Base-by-base conservation (phyloP, 1,140 invertebrate genomes). In the Temnothorax curvispinosus region DNA sequence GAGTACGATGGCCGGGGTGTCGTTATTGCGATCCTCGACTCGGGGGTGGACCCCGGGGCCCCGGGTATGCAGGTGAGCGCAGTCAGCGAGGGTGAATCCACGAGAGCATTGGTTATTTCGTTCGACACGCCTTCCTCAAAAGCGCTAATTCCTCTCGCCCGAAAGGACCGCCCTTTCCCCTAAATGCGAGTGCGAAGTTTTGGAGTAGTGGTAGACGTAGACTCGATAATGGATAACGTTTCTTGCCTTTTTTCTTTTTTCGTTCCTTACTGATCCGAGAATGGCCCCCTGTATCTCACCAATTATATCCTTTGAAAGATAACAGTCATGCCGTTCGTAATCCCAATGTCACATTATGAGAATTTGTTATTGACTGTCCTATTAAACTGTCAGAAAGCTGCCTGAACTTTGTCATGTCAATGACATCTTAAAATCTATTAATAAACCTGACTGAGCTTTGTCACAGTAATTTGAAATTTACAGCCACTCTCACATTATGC, bases 1-100 rank as follows among this genome's bases (percentile, higher is more conserved):
- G 96, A 97, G 85, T 99, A 98, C 95, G 99, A 99, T 97, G 99
- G 99, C 9, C 96, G 98, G 93, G 98, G 97, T 93, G 97, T 98
- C 50, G 96, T 98, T 89, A 99, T 99, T 93, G 99, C 99, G 58
- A 98, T 99, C 93, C 97, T 99, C 86, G 99, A 99, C 96, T 99
- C 99, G 47, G 99, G 99, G 21, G 98, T 99, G 81, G 99, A 99
- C 96, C 99, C 99, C 54, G 98, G 98, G 64, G 98, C 99, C 18
- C 96, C 97, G 82, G 99, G 99, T 84, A 96, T 99, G 90, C 97
- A 99, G 97, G 99, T 99, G 96, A 95, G 94, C 9, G 0, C 3
- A 41, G 38, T 2, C 38, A 2, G 18, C 93, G 94, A 93, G 69
- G 38, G 35, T 35, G 32, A 27, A 60, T 13, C 13, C 41, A 35